Percentiles rank a stretch among this genome's conserved stretches.
These are phyloP conservation scores for Chrysina gloriosa DNA, from an alignment of 2,888 invertebrate species.

Conservation along the genomic window DNA sequence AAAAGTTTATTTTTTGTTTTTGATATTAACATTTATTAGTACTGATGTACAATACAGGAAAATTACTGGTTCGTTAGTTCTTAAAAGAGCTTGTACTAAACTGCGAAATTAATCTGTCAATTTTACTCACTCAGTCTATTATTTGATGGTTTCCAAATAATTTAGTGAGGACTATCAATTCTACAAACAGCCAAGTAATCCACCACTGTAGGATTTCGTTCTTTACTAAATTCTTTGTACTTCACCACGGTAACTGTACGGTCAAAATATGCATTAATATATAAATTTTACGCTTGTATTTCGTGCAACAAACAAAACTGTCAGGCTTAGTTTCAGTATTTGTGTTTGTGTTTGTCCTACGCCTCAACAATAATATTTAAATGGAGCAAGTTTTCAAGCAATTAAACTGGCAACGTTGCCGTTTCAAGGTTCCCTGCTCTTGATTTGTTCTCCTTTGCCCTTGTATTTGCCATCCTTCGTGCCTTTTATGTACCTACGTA, in stretches of 20 bases:
- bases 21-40: too few relatives aligned
- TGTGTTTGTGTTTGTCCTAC: constrained; percentile 10
- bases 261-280: constrained; percentile 55
- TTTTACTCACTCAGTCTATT: too few relatives aligned
- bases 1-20: too few relatives aligned
- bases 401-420: constrained; percentile 31
- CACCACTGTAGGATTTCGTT: too few relatives aligned
- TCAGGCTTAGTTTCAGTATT: constrained; percentile 9
- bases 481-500: constrained; percentile 37
- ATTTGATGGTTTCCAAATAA: too few relatives aligned
- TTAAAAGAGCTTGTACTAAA: too few relatives aligned
- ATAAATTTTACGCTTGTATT: constrained; percentile 50
- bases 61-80: too few relatives aligned
- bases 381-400: constrained; percentile 32
- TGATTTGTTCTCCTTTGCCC: constrained; percentile 50
- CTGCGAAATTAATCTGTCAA: too few relatives aligned
- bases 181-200: too few relatives aligned
- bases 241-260: constrained; percentile 64
- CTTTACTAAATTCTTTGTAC: constrained; percentile 61
- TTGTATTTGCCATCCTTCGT: constrained; percentile 45
- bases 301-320: constrained; percentile 36
- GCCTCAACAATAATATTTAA: constrained; percentile 22
- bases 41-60: too few relatives aligned
- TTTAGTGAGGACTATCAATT: too few relatives aligned
- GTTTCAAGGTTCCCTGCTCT: constrained; percentile 40